A percentile compares a stretch with the other conserved stretches of the same genome.
Evolutionary conservation across 2,797 vertebrate species (phyloP).

Genomic region (Lepus oiostolus): DNA sequence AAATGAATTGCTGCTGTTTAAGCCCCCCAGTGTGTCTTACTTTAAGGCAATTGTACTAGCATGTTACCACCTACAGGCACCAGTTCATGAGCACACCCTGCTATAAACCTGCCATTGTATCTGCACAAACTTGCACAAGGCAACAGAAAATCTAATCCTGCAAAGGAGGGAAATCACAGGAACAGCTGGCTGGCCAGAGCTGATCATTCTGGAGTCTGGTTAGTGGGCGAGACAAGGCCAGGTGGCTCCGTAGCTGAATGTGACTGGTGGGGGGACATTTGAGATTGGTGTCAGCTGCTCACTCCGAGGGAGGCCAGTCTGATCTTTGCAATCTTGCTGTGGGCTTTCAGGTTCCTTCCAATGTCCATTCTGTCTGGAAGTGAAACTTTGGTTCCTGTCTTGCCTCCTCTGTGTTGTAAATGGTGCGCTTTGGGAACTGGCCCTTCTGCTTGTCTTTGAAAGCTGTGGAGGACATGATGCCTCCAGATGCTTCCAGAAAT

Average conservation of each 20-base stretch:
- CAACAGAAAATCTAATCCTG: neutral
- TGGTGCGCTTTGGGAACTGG: neutral
- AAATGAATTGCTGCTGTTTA: neutral
- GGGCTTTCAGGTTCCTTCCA: neutral
- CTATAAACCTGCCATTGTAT: neutral
- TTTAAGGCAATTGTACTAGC: neutral
- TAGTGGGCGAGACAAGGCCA: neutral
- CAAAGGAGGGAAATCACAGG: neutral
- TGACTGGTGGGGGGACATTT: neutral
- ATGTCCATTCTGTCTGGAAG: neutral
- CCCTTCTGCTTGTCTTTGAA: slow-evolving; percentile 6
- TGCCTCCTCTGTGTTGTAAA: neutral
- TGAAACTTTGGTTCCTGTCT: neutral
- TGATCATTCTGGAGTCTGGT: neutral
- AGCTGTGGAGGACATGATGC: neutral
- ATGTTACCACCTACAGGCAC: neutral
- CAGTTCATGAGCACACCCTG: neutral
- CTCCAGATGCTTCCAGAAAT: slow-evolving; percentile 18
- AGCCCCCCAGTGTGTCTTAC: neutral
- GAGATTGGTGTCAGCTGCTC: neutral
- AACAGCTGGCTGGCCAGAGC: neutral
- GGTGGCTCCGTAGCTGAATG: neutral
- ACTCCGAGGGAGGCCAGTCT: neutral
- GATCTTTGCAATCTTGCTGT: neutral
- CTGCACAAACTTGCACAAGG: neutral